Evolutionary conservation across 2,113 vertebrate genomes (phyloP), one percentile per base, ranked within the genome.

Genomic region (Eublepharis macularius): DNA sequence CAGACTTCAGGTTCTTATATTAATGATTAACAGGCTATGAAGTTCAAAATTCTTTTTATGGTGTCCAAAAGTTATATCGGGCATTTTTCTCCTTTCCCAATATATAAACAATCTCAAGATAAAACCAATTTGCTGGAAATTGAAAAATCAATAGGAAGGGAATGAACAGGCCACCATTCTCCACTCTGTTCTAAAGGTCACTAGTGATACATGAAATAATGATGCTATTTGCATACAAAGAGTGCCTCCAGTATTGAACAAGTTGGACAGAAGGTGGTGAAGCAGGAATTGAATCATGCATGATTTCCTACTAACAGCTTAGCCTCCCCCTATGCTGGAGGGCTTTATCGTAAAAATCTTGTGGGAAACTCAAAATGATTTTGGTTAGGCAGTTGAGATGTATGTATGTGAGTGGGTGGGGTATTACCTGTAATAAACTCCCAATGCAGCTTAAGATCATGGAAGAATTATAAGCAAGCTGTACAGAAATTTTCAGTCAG

Each of bases 91-190:
- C 86, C 80, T 91, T 82, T 87, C 74, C 81, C 85, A 76, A 41
- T 80, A 87, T 76, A 85, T 89, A 87, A 93, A 91, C 70, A 21
- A 76, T 83, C 80, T n/a, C 76, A 63, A 90, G 86, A 91, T 87
- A 84, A 94, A 94, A 63, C 13, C 86, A 94, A 92, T 94, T 94
- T 92, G 83, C 86, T 88, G 34, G 39, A 92, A 94, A 96, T 93
- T 94, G 94, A 90, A 95, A 96, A 96, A 95, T 96, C 95, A 87
- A 90, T 96, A 90, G 66, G 77, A 92, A 83, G 78, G n/a, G 90
- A 93, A 93, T 92, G 92, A 91, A 57, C 70, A 63, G 63, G 54
- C 51, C 81, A 90, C 32, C 72, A 92, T 76, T 89, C 82, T 73
- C 21, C 26, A 6, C 77, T 91, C 83, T 70, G 66, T 94, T 91